Conservation (phyloP, 2,888 invertebrate species). For the Ischnus inquisitorius region DNA sequence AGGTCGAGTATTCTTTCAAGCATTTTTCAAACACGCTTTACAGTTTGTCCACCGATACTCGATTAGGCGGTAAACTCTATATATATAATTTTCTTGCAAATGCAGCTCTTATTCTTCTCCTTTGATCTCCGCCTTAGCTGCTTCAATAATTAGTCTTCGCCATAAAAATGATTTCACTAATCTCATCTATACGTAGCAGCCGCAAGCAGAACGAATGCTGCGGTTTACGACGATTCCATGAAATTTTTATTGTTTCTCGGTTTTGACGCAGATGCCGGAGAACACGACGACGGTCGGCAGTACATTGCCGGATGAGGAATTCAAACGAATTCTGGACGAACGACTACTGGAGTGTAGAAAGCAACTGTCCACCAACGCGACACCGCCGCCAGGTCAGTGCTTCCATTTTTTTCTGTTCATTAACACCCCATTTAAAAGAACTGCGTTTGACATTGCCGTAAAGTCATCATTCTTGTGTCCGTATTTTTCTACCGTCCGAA, state of each 20-base stretch:
- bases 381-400: slow-evolving; percentile 78
- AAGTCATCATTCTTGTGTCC: too few relatives aligned
- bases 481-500: too few relatives aligned
- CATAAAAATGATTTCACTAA: background rate
- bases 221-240: slow-evolving; percentile 8
- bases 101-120: background rate
- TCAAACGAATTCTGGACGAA: slow-evolving; percentile 74
- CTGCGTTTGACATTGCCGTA: too few relatives aligned
- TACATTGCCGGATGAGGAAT: slow-evolving; percentile 78
- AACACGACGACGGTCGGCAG: slow-evolving; percentile 79
- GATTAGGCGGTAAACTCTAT: background rate
- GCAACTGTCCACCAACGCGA: slow-evolving; percentile 74
- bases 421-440: background rate
- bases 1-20: background rate
- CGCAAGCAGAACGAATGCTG: background rate
- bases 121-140: background rate
- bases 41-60: background rate
- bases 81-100: background rate
- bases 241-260: slow-evolving; percentile 43
- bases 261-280: slow-evolving; percentile 76
- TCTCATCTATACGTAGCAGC: background rate
- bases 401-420: background rate
- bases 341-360: slow-evolving; percentile 77
- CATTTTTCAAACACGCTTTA: background rate
- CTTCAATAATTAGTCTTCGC: slow-evolving; percentile 15